Conservation (phyloP, 2,113 vertebrate species). For the Pelusios castaneus region DNA sequence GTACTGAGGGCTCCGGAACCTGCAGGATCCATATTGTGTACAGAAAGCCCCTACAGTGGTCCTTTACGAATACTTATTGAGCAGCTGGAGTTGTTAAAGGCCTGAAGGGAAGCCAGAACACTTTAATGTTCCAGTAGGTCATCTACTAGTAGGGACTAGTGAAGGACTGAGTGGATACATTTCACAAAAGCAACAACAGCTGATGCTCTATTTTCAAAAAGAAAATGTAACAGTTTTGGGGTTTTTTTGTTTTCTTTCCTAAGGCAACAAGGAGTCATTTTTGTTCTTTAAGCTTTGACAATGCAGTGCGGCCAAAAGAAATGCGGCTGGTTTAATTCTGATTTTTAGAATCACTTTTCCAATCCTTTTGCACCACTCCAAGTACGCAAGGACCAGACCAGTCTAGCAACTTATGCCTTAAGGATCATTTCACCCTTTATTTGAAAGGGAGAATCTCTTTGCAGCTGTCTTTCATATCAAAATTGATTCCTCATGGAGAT, state of each 20-base stretch:
- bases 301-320: not conserved
- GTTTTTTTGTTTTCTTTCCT: slow-evolving; percentile 32
- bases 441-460: slow-evolving; percentile 19
- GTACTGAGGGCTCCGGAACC: not conserved
- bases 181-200: too few relatives aligned
- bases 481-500: too few relatives aligned
- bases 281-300: slow-evolving; percentile 49
- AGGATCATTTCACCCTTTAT: slow-evolving; percentile 50
- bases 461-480: too few relatives aligned
- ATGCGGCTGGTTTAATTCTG: not conserved
- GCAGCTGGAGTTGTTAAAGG: slow-evolving; percentile 52
- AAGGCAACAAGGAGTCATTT: slow-evolving; percentile 31
- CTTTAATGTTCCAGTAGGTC: not conserved
- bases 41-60: slow-evolving; percentile 40
- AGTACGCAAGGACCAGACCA: slow-evolving; percentile 11
- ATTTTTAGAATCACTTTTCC: slow-evolving; percentile 43
- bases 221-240: slow-evolving; percentile 31
- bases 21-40: slow-evolving; percentile 36
- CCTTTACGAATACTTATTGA: slow-evolving; percentile 26
- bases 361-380: too few relatives aligned
- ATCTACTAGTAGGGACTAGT: slow-evolving; percentile 38
- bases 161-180: slow-evolving; percentile 52
- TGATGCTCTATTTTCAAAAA: slow-evolving; percentile 19
- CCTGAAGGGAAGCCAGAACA: slow-evolving; percentile 55
- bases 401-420: slow-evolving; percentile 39